These are phyloP conservation scores for Clepsis dumicolana DNA, from an alignment of 2,888 invertebrate species.

Conservation along the genomic window DNA sequence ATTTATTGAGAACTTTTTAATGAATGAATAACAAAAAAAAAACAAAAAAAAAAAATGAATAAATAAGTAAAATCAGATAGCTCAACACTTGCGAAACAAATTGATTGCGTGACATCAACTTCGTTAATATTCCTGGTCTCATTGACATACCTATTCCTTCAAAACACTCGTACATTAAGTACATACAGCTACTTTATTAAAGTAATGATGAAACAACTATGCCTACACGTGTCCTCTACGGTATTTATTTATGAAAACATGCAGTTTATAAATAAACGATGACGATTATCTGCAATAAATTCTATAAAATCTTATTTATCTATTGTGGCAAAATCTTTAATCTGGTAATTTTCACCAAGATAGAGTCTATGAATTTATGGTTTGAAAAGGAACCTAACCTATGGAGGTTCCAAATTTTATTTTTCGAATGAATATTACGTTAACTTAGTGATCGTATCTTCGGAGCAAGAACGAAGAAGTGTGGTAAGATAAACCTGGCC, in stretches of 20 bases:
- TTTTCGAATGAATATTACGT: no score
- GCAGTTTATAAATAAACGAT: slow-evolving; percentile 24
- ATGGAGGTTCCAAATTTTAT: neutral
- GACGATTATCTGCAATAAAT: slow-evolving; percentile 20
- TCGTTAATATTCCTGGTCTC: slow-evolving; percentile 2
- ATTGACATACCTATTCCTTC: slow-evolving; percentile 15
- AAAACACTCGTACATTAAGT: neutral
- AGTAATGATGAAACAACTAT: slow-evolving; percentile 18
- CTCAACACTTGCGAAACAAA: neutral
- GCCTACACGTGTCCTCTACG: slow-evolving; percentile 19
- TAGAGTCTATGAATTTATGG: neutral
- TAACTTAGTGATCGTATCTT: no score
- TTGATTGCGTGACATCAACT: slow-evolving; percentile 1
- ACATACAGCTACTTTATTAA: slow-evolving; percentile 18
- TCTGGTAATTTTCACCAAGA: neutral
- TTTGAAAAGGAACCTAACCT: neutral
- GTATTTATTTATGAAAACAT: slow-evolving; percentile 35
- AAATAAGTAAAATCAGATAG: neutral
- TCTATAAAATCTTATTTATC: neutral
- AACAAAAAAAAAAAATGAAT: no score
- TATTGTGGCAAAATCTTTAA: neutral
- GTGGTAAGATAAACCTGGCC: no score
- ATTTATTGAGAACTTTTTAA: no score
- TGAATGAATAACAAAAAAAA: no score
- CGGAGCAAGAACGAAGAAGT: no score